Base-by-base conservation (phyloP, 2,113 vertebrate species). In the Tylochromis polylepis region DNA sequence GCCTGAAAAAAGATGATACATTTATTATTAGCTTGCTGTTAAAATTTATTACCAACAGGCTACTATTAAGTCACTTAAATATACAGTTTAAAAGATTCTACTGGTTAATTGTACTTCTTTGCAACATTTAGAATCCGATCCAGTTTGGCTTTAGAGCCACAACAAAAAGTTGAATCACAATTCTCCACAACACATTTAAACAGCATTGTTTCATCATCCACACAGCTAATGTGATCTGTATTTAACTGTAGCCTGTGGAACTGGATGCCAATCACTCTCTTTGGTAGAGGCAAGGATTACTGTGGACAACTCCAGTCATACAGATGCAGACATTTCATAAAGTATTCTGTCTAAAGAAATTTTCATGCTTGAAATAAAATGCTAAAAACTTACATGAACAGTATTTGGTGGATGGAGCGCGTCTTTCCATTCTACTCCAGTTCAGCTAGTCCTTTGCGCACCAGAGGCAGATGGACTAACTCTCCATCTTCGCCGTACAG, bases 391-490 rank as follows among this genome's bases (percentile, higher is more conserved):
- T 10, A 72, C 82, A n/a, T 49, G 31, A 85, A 60, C n/a, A 16
- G 16, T 16, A 10, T 55, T 20, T 8, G 16, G 51, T 31, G 43
- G 1, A 11, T 20, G 67, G 27, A 59, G 22, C 7, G 1, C 0
- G 8, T 62, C 65, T 20, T 5, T 49, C 16, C 1, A 22, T 41
- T 59, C 94, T 82, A 95, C 4, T 97, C 96, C 5, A 94, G 85
- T 27, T 97, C 97, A 4, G 97, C 98, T 27, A 99, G 95, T 65
- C 98, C 97, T 83, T 95, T 95, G 91, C 93, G 95, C 89, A 99
- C 87, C 87, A 99, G 95, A 38, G 97, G 95, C 91, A 95, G 93
- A 31, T 98, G 97, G 67, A 98, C 91, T 10, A 96, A 90, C 15
- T 87, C 91, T 58, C 94, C 92, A 0, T 96, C 94, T 58, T 90